These are phyloP conservation scores for Clepsis dumicolana DNA, from an alignment of 2,888 invertebrate species.

Conservation along the genomic window DNA sequence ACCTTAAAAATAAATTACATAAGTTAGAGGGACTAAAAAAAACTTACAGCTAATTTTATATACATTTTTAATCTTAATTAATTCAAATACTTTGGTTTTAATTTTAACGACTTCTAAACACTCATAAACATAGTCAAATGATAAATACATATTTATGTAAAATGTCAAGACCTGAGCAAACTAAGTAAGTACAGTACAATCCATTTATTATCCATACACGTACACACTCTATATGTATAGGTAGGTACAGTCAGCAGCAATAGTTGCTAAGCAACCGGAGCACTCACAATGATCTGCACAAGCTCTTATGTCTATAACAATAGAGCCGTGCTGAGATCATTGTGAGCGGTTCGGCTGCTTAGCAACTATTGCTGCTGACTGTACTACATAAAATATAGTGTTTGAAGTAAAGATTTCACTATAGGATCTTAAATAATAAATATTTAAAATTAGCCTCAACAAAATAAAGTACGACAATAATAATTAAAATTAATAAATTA, in stretches of 20 bases:
- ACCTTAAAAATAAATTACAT: conserved; percentile 33
- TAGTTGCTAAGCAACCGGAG: too few relatives aligned
- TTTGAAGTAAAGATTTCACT: too few relatives aligned
- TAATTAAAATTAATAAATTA: neutral
- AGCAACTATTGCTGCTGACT: too few relatives aligned
- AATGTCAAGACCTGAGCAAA: neutral
- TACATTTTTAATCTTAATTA: neutral
- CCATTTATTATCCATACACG: too few relatives aligned
- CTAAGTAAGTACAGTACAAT: too few relatives aligned
- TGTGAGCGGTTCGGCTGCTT: too few relatives aligned
- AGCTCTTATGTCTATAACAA: too few relatives aligned
- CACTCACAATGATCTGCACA: too few relatives aligned
- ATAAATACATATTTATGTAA: neutral
- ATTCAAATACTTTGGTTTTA: neutral
- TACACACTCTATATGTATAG: too few relatives aligned
- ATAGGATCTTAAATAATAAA: neutral
- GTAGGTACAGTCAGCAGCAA: too few relatives aligned
- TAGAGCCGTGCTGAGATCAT: too few relatives aligned
- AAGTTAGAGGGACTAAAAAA: conserved; percentile 7
- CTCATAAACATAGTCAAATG: neutral
- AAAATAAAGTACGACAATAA: neutral
- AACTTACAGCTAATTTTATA: neutral
- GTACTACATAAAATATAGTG: too few relatives aligned
- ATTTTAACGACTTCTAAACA: neutral
- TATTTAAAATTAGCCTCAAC: neutral